A percentile compares a stretch with the other conserved stretches of the same genome.
Conservation (phyloP, 1,140 invertebrate genomes). For the Anastrepha ludens region DNA sequence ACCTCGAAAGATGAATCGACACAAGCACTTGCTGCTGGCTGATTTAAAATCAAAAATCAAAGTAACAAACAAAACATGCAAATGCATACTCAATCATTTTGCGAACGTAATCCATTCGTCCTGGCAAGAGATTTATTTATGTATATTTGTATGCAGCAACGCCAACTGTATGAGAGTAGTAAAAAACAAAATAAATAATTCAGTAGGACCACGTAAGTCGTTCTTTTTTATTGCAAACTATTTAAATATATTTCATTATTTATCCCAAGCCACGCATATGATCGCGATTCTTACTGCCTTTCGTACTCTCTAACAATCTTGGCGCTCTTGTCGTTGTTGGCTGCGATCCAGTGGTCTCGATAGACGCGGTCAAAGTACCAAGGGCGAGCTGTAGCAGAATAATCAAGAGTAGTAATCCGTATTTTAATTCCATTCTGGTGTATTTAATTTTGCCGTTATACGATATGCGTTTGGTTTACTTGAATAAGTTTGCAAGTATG, state of each 20-base stretch:
- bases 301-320: not conserved
- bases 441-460: not conserved
- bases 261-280: constrained; percentile 24
- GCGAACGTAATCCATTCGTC: not conserved
- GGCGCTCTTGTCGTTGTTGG: not conserved
- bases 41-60: not conserved
- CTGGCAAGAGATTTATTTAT: too few species aligned
- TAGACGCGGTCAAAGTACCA: not conserved
- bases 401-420: not conserved
- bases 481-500: not conserved
- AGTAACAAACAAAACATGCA: constrained; percentile 19
- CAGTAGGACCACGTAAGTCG: too few species aligned
- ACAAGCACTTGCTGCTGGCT: not conserved
- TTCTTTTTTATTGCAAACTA: too few species aligned
- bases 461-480: too few species aligned
- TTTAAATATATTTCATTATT: not conserved
- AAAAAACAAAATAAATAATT: too few species aligned
- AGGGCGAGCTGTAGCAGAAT: not conserved
- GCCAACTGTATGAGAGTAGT: too few species aligned
- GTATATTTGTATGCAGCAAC: too few species aligned
- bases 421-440: not conserved
- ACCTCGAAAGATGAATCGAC: not conserved
- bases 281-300: not conserved
- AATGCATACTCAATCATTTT: not conserved
- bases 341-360: not conserved